Evolutionary conservation across 2,888 invertebrate species (phyloP), one percentile per base, ranked within the genome.

Genomic region (Willowsia nigromaculata): DNA sequence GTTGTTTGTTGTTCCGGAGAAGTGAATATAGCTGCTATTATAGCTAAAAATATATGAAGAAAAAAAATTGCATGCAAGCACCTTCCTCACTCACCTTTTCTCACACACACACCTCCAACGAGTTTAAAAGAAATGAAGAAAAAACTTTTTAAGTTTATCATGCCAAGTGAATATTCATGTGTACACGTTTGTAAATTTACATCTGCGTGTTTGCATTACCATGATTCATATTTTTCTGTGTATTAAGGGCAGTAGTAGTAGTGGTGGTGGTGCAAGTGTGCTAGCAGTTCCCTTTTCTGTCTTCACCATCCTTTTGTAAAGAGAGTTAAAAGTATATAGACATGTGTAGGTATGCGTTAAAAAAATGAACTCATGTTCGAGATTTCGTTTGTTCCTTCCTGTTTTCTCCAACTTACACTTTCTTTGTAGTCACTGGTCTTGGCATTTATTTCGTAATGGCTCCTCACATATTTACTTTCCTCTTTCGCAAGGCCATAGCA

Each of bases 401-500:
- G 47, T 27, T 74, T 6, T 47, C 74, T 15, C 15, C n/a, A 65
- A 33, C 62, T 0, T 33, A n/a, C n/a, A 59, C 56, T 22, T 25
- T 25, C 56, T 56, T 9, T 15, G n/a, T n/a, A n/a, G n/a, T n/a
- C n/a, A n/a, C n/a, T n/a, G n/a, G 4, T 59, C 15, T 59, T 30
- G 0, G 0, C 59, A 13, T n/a, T 11, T 65, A 18, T 37, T 65
- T 65, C 18, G 18, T 65, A 65, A 65, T 18, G 65, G 37, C n/a
- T 18, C 18, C 62, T 33, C 37, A 27, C 2, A 71, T 30, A 40
- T 40, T 71, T 71, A 25, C 74, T 74, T 50, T 74, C 74, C 15
- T 27, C 15, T 1, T 15, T 47, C 74, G n/a, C 74, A 71, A 71
- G 43, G 71, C 43, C 71, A n/a, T 25, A 43, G 71, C 87, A 87